These are phyloP conservation scores for Ptilorrhoa leucosticta DNA, from an alignment of 2,113 vertebrate genomes.

Conservation along the genomic window DNA sequence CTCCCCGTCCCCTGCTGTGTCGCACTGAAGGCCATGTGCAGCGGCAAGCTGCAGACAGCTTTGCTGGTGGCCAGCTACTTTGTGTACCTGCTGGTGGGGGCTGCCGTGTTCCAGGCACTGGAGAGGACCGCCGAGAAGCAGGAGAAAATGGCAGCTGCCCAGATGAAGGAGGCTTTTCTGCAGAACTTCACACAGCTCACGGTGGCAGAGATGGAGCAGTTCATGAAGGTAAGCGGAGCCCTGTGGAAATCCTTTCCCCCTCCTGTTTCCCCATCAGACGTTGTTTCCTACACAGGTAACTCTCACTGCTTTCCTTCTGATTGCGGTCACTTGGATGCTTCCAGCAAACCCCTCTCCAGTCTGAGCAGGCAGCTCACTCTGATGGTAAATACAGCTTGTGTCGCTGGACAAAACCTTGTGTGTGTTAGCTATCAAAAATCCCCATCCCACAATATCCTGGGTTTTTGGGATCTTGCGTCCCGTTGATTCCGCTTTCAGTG, in stretches of 20 bases:
- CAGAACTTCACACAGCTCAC: conserved; percentile 52
- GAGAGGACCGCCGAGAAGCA: conserved; percentile 42
- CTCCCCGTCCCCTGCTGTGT: neutral
- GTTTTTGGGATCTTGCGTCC: neutral
- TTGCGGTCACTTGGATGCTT: neutral
- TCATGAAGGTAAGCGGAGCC: conserved; percentile 60
- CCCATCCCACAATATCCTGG: rapidly evolving
- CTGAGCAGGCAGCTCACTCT: neutral
- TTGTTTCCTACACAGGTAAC: neutral
- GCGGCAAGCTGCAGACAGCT: neutral
- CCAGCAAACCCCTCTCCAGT: neutral
- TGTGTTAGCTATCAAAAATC: neutral
- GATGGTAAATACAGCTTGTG: neutral
- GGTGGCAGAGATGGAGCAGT: conserved; percentile 45
- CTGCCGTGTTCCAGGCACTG: conserved; percentile 61
- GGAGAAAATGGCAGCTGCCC: conserved; percentile 39
- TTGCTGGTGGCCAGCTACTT: conserved; percentile 31
- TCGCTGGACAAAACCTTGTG: neutral
- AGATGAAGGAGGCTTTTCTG: conserved; percentile 61
- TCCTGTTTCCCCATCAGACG: neutral
- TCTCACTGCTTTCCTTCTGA: neutral
- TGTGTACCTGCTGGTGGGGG: conserved; percentile 55
- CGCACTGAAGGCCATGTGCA: neutral
- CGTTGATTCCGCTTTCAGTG: neutral
- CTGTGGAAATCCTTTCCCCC: neutral